Evolutionary conservation across 2,113 vertebrate species (phyloP).

Genomic region (Meriones unguiculatus): DNA sequence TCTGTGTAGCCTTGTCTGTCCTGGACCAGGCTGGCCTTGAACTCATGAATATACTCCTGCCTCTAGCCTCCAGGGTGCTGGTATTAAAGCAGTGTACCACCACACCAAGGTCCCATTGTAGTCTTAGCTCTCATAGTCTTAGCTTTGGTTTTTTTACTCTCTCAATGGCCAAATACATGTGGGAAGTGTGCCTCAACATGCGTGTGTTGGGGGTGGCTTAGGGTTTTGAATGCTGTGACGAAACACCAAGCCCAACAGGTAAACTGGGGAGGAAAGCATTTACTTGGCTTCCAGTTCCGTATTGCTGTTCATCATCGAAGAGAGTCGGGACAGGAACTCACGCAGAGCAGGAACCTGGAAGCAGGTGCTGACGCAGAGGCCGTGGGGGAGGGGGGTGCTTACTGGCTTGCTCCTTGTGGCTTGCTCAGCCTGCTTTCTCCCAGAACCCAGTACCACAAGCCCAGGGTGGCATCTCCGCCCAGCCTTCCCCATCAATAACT

Average conservation of each 20-base stretch:
- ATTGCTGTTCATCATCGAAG: not conserved
- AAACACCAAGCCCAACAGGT: not conserved
- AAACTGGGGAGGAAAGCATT: not conserved
- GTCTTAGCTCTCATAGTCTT: not conserved
- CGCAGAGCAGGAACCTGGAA: not conserved
- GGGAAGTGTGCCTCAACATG: not conserved
- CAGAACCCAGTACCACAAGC: not conserved
- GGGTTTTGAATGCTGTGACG: not conserved
- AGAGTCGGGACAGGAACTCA: not conserved
- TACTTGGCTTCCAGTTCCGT: not conserved
- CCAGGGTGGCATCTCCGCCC: not conserved
- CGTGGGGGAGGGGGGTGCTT: not conserved
- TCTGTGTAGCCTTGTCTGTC: too few relatives aligned
- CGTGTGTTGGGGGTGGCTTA: not conserved
- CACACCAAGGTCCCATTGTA: too few relatives aligned
- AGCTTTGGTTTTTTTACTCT: not conserved
- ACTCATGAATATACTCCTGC: too few relatives aligned
- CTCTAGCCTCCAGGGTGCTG: too few relatives aligned
- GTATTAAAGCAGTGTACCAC: too few relatives aligned
- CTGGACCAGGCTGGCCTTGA: too few relatives aligned
- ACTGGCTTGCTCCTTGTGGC: not conserved
- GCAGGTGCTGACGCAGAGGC: not conserved
- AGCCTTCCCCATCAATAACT: not conserved
- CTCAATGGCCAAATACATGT: not conserved
- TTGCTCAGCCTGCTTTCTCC: not conserved